Base-by-base conservation (phyloP, 64 coral and sea anemone species). In the Anthopleura sola region DNA sequence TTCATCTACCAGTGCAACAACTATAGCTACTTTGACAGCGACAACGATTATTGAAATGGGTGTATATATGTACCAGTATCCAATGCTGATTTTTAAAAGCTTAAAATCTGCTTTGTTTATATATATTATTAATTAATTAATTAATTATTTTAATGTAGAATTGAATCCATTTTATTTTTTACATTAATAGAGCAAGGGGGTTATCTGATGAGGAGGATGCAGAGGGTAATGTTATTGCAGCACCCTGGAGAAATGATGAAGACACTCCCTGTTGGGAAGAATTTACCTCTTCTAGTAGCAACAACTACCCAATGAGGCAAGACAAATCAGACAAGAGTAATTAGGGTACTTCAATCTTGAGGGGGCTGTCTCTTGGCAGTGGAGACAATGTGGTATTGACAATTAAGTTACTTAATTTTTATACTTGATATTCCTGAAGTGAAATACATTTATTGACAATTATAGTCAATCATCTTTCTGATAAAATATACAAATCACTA, bases 341-440 rank as follows among this genome's bases (percentile, higher is more conserved):
- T 51, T n/a, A 39, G 21, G 7, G 6, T 82, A 55, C 47, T 82
- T 54, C 50, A 82, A 50, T 49, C 48, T 53, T 51, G 80, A 82
- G 31, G 80, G 80, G 26, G 80, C 80, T 53, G 80, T 82, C 20
- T 20, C 80, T 55, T 83, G 81, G 81, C 81, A 83, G 49, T 83
- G 81, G 81, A 56, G 34, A 36, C 55, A 34, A 24, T 83, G 51
- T 83, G 49, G 81, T 24, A 17, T 58, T 17, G 55, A 58, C n/a
- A n/a, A n/a, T n/a, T n/a, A n/a, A n/a, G n/a, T n/a, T n/a, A n/a
- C n/a, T n/a, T n/a, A n/a, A n/a, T n/a, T n/a, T n/a, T n/a, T n/a
- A n/a, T n/a, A n/a, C n/a, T n/a, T n/a, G n/a, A n/a, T n/a, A n/a
- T n/a, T n/a, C n/a, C n/a, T n/a, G n/a, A n/a, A n/a, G n/a, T n/a